Evolutionary conservation across 2,797 vertebrate genomes (phyloP).

Genomic region (Mus minutoides): DNA sequence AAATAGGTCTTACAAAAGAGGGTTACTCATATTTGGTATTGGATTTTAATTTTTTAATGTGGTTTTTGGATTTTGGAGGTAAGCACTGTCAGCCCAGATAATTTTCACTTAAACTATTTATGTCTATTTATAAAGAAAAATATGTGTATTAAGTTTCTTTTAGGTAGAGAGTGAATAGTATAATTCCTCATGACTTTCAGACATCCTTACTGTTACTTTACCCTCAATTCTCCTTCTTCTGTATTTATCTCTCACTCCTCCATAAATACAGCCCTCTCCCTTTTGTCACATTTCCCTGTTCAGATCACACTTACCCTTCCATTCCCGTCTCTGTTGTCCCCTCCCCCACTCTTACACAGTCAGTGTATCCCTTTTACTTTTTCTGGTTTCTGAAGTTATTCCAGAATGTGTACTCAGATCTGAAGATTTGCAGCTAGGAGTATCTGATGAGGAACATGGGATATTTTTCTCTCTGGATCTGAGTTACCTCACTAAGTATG

Average conservation of each 20-base stretch:
- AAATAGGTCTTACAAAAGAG: background rate
- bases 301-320: background rate
- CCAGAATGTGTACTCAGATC: background rate
- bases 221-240: background rate
- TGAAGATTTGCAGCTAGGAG: background rate
- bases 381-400: background rate
- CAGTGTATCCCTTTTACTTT: background rate
- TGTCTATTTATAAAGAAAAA: background rate
- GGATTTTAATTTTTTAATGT: background rate
- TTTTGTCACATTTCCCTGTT: background rate
- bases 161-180: background rate
- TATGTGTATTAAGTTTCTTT: background rate
- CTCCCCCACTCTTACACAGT: background rate
- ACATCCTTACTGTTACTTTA: background rate
- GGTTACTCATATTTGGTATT: background rate
- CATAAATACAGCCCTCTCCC: background rate
- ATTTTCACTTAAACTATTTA: background rate
- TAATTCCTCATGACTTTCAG: background rate
- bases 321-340: background rate
- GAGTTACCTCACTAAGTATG: background rate
- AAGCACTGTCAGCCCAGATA: background rate
- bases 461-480: background rate
- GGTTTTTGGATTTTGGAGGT: background rate
- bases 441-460: background rate
- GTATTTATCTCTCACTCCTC: background rate